A percentile compares a stretch with the other conserved stretches of the same genome.
Evolutionary conservation across 2,113 vertebrate species (phyloP).

Genomic region (Prionailurus bengalensis): DNA sequence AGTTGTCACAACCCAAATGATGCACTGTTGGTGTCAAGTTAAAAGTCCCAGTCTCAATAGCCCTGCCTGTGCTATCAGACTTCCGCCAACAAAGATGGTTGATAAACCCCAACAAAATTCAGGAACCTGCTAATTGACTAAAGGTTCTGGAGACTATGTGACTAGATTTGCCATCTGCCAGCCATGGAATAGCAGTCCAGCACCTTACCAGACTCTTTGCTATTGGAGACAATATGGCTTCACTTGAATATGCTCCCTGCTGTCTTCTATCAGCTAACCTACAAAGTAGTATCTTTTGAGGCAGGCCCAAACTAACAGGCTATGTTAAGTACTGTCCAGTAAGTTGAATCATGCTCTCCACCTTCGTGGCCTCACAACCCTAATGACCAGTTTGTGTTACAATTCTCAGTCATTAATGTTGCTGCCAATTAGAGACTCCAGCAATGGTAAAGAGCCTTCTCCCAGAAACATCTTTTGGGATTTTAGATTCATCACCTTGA

Average conservation of each 20-base stretch:
- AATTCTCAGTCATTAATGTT: neutral
- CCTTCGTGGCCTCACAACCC: neutral
- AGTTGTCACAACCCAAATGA: neutral
- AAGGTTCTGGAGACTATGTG: neutral
- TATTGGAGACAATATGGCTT: neutral
- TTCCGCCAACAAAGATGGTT: neutral
- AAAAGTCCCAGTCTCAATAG: neutral
- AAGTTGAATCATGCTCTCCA: neutral
- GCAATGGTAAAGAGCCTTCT: neutral
- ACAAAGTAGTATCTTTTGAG: neutral
- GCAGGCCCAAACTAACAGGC: neutral
- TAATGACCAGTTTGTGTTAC: neutral
- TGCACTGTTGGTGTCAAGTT: neutral
- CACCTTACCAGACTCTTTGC: neutral
- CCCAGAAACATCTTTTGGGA: neutral
- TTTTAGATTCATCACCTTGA: neutral
- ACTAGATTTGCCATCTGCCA: neutral
- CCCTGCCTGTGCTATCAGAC: neutral
- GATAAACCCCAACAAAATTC: neutral
- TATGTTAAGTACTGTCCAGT: neutral
- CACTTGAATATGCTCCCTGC: neutral
- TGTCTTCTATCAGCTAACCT: neutral
- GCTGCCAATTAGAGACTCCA: neutral
- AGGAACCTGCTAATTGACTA: neutral
- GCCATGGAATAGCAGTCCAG: neutral